Base-by-base conservation (phyloP, 2,888 invertebrate genomes). In the Epistrophella euchroma region DNA sequence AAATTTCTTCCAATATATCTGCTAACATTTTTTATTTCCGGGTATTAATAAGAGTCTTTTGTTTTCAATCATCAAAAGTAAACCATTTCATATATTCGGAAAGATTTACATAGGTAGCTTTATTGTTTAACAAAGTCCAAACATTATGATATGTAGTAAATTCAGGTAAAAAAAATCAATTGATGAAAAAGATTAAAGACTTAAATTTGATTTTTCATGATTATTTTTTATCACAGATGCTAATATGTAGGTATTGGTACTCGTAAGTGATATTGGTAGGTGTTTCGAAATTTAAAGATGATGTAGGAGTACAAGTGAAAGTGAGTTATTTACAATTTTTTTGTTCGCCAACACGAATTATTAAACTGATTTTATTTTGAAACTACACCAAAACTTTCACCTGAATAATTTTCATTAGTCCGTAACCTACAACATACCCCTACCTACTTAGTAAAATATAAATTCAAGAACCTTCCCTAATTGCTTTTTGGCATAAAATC, bases 291-390 rank as follows among this genome's bases (percentile, higher is more conserved):
- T 15, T 25, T 13, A 0, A 25, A 25, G 15, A 52, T 9, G n/a
- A 28, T 52, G 52, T 52, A 28, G 52, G 52, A 52, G 52, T 28
- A 28, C n/a, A 52, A 52, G 52, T 28, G 52, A 52, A 52, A 52
- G 52, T 25, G 28, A 52, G 25, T n/a, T 15, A 25, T 9, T 52
- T n/a, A 15, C 15, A 25, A 28, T 52, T 52, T 13, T 13, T 25
- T 1, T 22, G 11, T 19, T 52, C 15, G 25, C 25, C 52, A 52
- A 52, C n/a, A 25, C 25, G 6, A 52, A 4, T 19, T 11, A 4
- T 10, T 19, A 15, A 25, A 15, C 2, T 25, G 25, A 52, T 52
- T 25, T 52, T 25, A 25, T 25, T 15, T 15, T 15, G 5, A 9
- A 22, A 0, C 11, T 47, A 25, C 13, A 50, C 22, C 6, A 15